These are phyloP conservation scores for Drosophila persimilis DNA, from an alignment of 1,140 invertebrate genomes.

Conservation along the genomic window DNA sequence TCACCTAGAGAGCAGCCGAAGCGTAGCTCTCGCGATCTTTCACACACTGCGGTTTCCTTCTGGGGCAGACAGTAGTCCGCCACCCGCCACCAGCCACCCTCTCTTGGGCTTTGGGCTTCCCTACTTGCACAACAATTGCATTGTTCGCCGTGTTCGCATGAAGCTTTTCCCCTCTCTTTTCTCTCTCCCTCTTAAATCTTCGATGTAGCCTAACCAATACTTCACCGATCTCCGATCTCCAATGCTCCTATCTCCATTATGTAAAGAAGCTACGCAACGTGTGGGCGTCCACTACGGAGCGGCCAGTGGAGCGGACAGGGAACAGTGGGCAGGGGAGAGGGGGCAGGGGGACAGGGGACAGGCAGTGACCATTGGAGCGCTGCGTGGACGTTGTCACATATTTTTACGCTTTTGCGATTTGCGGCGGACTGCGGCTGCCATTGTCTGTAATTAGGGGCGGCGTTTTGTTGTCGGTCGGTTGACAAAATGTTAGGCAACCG, in stretches of 20 bases:
- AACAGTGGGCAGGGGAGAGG: not conserved
- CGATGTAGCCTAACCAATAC: not conserved
- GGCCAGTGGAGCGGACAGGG: slow-evolving; percentile 56
- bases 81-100: not conserved
- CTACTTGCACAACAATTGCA: slow-evolving; percentile 66
- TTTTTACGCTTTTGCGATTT: slow-evolving; percentile 78
- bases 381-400: slow-evolving; percentile 70
- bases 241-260: slow-evolving; percentile 47
- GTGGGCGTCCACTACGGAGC: slow-evolving; percentile 69
- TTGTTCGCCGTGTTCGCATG: slow-evolving; percentile 61
- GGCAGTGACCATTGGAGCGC: slow-evolving; percentile 52
- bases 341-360: not conserved
- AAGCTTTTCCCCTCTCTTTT: slow-evolving; percentile 5
- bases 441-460: slow-evolving; percentile 65
- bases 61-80: not conserved
- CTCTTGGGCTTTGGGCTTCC: not conserved
- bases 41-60: slow-evolving; percentile 39
- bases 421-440: slow-evolving; percentile 34
- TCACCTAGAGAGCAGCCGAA: slow-evolving; percentile 55
- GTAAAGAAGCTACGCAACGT: slow-evolving; percentile 72
- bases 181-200: not conserved
- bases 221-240: slow-evolving; percentile 4
- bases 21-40: slow-evolving; percentile 66
- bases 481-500: slow-evolving; percentile 66
- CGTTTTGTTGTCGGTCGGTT: slow-evolving; percentile 64